These are phyloP conservation scores for Sesamia inferens DNA, from an alignment of 2,888 invertebrate genomes.

Conservation along the genomic window DNA sequence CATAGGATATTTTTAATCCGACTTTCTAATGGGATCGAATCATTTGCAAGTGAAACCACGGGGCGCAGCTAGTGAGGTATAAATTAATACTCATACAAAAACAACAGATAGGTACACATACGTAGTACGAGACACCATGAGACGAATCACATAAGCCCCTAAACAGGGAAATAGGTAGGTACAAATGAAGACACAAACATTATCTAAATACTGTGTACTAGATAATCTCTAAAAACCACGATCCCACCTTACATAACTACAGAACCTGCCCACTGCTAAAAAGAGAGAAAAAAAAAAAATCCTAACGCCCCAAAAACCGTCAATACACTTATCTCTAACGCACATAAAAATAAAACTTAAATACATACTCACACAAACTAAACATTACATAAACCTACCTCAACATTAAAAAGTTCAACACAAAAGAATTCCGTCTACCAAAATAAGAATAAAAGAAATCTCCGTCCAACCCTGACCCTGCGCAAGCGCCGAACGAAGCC, in stretches of 20 bases:
- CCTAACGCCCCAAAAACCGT: slow-evolving; percentile 15
- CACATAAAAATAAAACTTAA: slow-evolving; percentile 12
- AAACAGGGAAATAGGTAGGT: too few species aligned
- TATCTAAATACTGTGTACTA: not conserved
- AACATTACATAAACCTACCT: slow-evolving; percentile 62
- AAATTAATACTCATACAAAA: too few species aligned
- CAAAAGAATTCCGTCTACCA: slow-evolving; percentile 53
- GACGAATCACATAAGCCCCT: too few species aligned
- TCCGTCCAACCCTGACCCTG: slow-evolving; percentile 76
- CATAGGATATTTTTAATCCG: too few species aligned
- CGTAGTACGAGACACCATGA: too few species aligned
- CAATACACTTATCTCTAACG: slow-evolving; percentile 14
- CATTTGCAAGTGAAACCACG: too few species aligned
- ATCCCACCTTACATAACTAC: not conserved
- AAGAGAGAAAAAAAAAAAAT: slow-evolving; percentile 10
- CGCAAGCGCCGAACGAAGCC: slow-evolving; percentile 76
- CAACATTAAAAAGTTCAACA: slow-evolving; percentile 54
- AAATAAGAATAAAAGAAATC: slow-evolving; percentile 68
- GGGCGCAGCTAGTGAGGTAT: not conserved
- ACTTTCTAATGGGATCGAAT: too few species aligned
- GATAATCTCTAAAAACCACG: not conserved
- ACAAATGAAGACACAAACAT: too few species aligned
- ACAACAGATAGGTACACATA: too few species aligned
- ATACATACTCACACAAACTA: slow-evolving; percentile 5
- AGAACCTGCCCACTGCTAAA: not conserved